Conservation (phyloP, 2,888 invertebrate species). For the Tiliacea citrago region DNA sequence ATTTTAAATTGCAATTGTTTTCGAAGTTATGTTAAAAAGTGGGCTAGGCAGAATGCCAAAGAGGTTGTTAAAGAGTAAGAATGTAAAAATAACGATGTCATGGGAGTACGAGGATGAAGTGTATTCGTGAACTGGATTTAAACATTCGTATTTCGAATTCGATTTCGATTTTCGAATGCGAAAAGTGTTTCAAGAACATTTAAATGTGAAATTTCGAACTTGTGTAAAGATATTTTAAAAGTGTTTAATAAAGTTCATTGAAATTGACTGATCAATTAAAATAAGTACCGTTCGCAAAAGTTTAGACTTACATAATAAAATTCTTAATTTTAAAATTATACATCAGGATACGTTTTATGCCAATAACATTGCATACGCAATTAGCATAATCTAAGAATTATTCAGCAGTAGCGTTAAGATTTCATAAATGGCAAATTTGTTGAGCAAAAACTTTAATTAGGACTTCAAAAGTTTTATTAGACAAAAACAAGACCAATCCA, state of each 20-base stretch:
- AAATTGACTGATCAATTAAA: conserved; percentile 12
- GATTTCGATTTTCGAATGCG: conserved; percentile 17
- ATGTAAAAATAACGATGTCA: conserved; percentile 68
- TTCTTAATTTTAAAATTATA: conserved; percentile 11
- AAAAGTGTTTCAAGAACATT: conserved; percentile 15
- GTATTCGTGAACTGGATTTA: conserved; percentile 53
- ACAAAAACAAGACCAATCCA: conserved; percentile 53
- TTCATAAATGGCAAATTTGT: conserved; percentile 26
- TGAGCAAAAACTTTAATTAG: conserved; percentile 58
- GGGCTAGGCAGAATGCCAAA: conserved; percentile 45
- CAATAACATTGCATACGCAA: background rate
- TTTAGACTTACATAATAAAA: background rate
- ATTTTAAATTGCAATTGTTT: conserved; percentile 13
- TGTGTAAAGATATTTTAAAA: background rate
- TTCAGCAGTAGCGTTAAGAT: background rate
- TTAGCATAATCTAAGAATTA: conserved; percentile 10
- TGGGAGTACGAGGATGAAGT: conserved; percentile 70
- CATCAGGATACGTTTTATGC: background rate
- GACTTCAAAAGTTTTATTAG: conserved; percentile 33
- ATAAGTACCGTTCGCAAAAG: background rate
- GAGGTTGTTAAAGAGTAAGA: conserved; percentile 39
- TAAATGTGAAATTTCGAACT: conserved; percentile 11
- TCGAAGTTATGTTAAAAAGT: conserved; percentile 44
- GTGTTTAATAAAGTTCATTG: conserved; percentile 10
- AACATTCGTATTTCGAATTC: conserved; percentile 31